Conservation (phyloP, 2,797 vertebrate species). For the Allobates femoralis region DNA sequence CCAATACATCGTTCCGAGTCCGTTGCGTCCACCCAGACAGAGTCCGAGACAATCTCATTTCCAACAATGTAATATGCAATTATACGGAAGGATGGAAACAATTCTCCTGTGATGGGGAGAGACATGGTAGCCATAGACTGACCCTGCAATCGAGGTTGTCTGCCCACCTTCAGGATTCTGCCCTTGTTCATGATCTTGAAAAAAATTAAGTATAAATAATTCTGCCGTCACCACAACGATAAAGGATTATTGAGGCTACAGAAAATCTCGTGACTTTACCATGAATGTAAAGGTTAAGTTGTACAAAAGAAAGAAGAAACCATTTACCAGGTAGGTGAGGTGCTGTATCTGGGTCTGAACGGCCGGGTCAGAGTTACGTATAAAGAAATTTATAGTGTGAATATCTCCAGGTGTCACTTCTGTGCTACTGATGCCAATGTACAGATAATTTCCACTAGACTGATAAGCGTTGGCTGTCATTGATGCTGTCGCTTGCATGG, state of each 20-base stretch:
- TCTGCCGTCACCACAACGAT: too few species aligned
- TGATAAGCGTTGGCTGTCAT: slow-evolving; percentile 74
- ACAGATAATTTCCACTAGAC: slow-evolving; percentile 83
- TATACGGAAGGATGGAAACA: slow-evolving; percentile 87
- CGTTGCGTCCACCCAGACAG: slow-evolving; percentile 77
- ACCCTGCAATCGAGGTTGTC: slow-evolving; percentile 64
- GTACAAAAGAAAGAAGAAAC: too few species aligned
- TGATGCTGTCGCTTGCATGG: slow-evolving; percentile 72
- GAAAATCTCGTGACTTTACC: too few species aligned
- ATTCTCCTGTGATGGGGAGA: slow-evolving; percentile 72
- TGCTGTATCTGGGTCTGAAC: slow-evolving; percentile 58
- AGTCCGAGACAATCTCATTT: slow-evolving; percentile 80
- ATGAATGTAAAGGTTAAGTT: too few species aligned
- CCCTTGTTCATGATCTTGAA: slow-evolving; percentile 82
- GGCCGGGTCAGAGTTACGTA: slow-evolving; percentile 24
- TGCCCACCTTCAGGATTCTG: slow-evolving; percentile 70
- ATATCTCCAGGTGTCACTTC: slow-evolving; percentile 71
- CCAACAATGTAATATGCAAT: slow-evolving; percentile 80
- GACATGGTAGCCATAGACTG: slow-evolving; percentile 75
- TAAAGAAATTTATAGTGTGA: slow-evolving; percentile 75
- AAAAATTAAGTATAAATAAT: too few species aligned
- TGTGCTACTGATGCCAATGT: slow-evolving; percentile 68
- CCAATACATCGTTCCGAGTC: slow-evolving; percentile 74
- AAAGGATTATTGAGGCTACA: too few species aligned
- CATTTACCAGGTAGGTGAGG: slow-evolving; percentile 79